phyloP scores from a whole-genome alignment of 2,797 vertebrate species.

The Thalassophryne amazonica region DNA sequence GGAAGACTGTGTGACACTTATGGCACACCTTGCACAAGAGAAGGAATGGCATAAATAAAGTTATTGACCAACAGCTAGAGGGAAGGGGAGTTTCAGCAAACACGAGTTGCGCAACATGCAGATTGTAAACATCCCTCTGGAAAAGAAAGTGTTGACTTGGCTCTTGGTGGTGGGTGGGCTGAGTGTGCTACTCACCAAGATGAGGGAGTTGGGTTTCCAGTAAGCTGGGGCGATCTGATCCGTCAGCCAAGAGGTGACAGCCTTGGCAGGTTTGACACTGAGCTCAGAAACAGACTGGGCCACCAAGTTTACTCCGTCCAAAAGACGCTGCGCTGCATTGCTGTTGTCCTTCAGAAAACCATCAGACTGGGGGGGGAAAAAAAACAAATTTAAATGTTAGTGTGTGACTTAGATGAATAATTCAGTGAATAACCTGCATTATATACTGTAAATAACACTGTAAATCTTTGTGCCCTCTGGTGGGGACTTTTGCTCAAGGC shows the following conservation, averaged over 20 bases:
- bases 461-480: no score
- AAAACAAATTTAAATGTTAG: background rate
- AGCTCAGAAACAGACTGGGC: conserved; percentile 98
- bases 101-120: conserved; percentile 45
- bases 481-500: no score
- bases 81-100: conserved; percentile 27
- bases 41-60: conserved; percentile 26
- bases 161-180: conserved; percentile 40
- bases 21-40: conserved; percentile 82
- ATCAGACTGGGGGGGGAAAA: conserved; percentile 77
- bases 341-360: conserved; percentile 98
- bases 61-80: conserved; percentile 21
- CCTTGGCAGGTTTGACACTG: conserved; percentile 96
- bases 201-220: conserved; percentile 96
- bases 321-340: conserved; percentile 94
- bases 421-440: no score
- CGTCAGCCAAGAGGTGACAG: conserved; percentile 94
- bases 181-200: conserved; percentile 82
- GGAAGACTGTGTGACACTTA: conserved; percentile 89
- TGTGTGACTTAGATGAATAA: no score
- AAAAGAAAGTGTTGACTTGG: conserved; percentile 65
- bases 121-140: conserved; percentile 60
- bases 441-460: no score
- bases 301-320: conserved; percentile 97
- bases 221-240: conserved; percentile 96